A percentile compares a stretch with the other conserved stretches of the same genome.
Conservation (phyloP, 2,797 vertebrate genomes). For the Pyrocephalus nanus region DNA sequence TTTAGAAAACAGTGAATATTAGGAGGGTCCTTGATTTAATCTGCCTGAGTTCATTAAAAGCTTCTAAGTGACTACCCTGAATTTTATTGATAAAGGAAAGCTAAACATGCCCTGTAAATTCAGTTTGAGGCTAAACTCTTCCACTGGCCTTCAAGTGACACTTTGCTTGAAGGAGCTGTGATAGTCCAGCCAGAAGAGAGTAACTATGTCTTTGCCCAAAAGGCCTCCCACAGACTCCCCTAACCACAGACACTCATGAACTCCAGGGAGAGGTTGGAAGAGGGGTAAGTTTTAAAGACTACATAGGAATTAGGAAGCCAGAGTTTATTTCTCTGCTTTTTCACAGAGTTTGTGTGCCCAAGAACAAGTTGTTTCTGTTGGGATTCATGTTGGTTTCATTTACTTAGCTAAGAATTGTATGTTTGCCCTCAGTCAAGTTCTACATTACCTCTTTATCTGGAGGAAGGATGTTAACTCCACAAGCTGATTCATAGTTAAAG, state of each 20-base stretch:
- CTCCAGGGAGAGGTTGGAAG: not conserved
- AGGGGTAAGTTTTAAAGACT: not conserved
- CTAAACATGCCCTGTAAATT: not conserved
- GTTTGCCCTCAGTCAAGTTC: not conserved
- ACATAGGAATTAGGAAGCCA: not conserved
- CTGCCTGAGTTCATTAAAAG: not conserved
- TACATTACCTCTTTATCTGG: not conserved
- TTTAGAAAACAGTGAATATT: not conserved
- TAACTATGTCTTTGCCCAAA: not conserved
- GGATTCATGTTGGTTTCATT: not conserved
- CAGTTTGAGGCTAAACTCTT: not conserved
- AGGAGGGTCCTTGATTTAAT: not conserved
- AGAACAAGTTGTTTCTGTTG: not conserved
- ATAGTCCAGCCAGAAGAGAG: not conserved
- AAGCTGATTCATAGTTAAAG: not conserved
- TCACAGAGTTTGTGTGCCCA: not conserved
- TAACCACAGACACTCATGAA: not conserved
- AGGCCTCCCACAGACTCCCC: not conserved
- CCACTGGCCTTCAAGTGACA: not conserved
- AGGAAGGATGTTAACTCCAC: not conserved
- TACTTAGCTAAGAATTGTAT: not conserved
- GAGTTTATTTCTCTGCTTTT: not conserved
- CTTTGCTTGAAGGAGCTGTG: not conserved
- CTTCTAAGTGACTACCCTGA: not conserved
- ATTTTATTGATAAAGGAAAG: not conserved